Base-by-base conservation (phyloP, 2,113 vertebrate genomes). In the Canis aureus region DNA sequence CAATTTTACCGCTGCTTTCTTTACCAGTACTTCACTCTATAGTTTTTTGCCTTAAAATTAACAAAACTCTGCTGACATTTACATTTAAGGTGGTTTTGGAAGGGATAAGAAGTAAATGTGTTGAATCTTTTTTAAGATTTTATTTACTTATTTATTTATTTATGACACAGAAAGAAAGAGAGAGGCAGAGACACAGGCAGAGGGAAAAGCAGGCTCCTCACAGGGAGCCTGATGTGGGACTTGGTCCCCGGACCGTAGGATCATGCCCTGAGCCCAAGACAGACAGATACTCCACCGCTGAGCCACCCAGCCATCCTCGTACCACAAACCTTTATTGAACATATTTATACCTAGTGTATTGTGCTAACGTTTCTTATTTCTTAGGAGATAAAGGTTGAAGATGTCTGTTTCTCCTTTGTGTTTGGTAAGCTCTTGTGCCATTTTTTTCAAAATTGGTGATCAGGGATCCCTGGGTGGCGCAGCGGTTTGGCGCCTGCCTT, bases 1-100 rank as follows among this genome's bases (percentile, higher is more conserved):
- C 20, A 22, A 74, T 91, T 96, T 89, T 93, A 64, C 53, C 87
- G 59, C 59, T 85, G 35, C 55, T 92, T 80, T 32, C n/a, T 89
- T 29, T 81, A 25, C 35, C 53, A 1, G 76, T 80, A 32, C 8
- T 94, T 85, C 15, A n/a, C 53, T 96, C 92, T 35, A 5, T 86
- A 49, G 69, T 12, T 67, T 74, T 81, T 95, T 78, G 23, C 29
- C n/a, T 91, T 53, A 62, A 55, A 87, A 83, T 38, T 73, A 91
- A 57, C 12, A 73, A 53, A 60, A 78, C 19, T n/a, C 60, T 60
- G 81, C 22, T 96, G 57, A 78, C 12, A 38, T 91, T 94, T 96
- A 92, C 25, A 69, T 83, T 93, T 91, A 87, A 85, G 43, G 81
- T 32, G 57, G 29, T 86, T 89, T 95, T 38, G 11, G 49, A 80